These are phyloP conservation scores for Salminus brasiliensis DNA, from an alignment of 2,113 vertebrate species.

Conservation along the genomic window DNA sequence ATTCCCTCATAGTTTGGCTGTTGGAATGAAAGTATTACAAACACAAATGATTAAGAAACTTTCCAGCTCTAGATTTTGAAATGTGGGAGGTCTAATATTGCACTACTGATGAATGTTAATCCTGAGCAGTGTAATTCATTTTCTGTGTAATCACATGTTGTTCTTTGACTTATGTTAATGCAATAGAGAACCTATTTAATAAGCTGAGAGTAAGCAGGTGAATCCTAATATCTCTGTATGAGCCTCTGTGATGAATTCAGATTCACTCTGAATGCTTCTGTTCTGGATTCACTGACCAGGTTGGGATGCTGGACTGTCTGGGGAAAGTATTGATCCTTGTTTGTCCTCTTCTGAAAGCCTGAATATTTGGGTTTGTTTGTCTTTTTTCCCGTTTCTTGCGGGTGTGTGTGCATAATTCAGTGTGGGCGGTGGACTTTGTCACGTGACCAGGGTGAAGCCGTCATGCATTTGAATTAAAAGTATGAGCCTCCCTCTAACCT, in stretches of 20 bases:
- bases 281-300: neutral
- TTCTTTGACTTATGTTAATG: slow-evolving; percentile 25
- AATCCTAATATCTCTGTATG: slow-evolving; percentile 3
- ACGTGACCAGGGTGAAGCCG: slow-evolving; percentile 64
- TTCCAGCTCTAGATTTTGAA: neutral
- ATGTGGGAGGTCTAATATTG: neutral
- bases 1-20: too few species aligned
- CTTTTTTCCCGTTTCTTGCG: slow-evolving; percentile 38
- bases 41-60: neutral
- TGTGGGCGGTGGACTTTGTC: slow-evolving; percentile 63
- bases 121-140: slow-evolving; percentile 17
- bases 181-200: slow-evolving; percentile 24
- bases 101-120: slow-evolving; percentile 21
- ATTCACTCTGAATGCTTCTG: neutral
- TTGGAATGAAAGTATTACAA: neutral
- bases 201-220: neutral
- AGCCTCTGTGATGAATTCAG: slow-evolving; percentile 16
- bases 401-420: slow-evolving; percentile 72
- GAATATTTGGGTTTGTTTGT: slow-evolving; percentile 31
- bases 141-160: slow-evolving; percentile 11
- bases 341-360: slow-evolving; percentile 28
- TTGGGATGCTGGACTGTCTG: slow-evolving; percentile 20
- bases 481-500: slow-evolving; percentile 69
- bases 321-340: slow-evolving; percentile 52
- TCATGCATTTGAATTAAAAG: slow-evolving; percentile 77